Base-by-base conservation (phyloP, 2,888 invertebrate genomes). In the Mimas tiliae region DNA sequence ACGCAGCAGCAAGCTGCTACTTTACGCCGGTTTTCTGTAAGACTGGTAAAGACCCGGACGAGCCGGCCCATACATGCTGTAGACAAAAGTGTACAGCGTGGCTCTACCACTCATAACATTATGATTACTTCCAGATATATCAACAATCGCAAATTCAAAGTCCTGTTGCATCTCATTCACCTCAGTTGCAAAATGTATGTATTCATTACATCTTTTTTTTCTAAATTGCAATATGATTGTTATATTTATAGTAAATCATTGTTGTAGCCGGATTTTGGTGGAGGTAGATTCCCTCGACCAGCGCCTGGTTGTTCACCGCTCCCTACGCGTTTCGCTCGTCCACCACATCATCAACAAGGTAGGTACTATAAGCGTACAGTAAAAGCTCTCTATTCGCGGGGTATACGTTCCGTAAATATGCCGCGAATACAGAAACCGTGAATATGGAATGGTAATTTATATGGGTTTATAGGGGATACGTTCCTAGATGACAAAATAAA, bases 71-170 rank as follows among this genome's bases (percentile, higher is more conserved):
- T n/a, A n/a, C n/a, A n/a, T n/a, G n/a, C n/a, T n/a, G n/a, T n/a
- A n/a, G n/a, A n/a, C n/a, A n/a, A n/a, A n/a, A n/a, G n/a, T n/a
- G n/a, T n/a, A n/a, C n/a, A n/a, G n/a, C n/a, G n/a, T n/a, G n/a
- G n/a, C n/a, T n/a, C n/a, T n/a, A n/a, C n/a, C n/a, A n/a, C n/a
- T n/a, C n/a, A n/a, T n/a, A n/a, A n/a, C n/a, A 27, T 27, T 27
- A 27, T 27, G 27, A 65, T 66, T 63, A 38, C 65, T 86, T 79
- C 16, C 82, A 93, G 93, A 93, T 93, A 67, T 93, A 93, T 73
- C 93, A 93, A 72, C 94, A 94, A 75, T 90, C 91, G 67, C 93
- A 93, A 83, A 93, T 94, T 55, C 93, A 90, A 75, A 94, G 94
- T 73, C 94, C 94, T 3, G 93, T 90, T 6, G 80, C 93, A 6